These are phyloP conservation scores for Drosophila picticornis DNA, from an alignment of 2,888 invertebrate species.

Conservation along the genomic window DNA sequence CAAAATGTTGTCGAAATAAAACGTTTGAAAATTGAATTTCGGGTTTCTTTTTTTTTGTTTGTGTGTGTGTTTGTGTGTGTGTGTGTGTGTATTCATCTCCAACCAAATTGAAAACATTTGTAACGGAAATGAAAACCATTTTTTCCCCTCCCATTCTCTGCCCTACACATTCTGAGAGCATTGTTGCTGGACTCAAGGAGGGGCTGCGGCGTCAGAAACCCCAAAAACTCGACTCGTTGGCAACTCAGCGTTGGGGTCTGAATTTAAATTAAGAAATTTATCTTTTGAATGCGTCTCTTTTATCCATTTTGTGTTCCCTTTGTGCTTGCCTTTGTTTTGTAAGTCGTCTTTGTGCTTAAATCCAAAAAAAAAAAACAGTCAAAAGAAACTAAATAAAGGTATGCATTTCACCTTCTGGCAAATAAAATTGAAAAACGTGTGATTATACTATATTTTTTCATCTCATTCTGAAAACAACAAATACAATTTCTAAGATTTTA, in stretches of 20 bases:
- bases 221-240: slow-evolving; percentile 59
- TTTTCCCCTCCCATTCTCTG: slow-evolving; percentile 5
- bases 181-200: slow-evolving; percentile 13
- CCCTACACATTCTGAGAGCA: neutral
- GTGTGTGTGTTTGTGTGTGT: neutral
- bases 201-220: slow-evolving; percentile 35
- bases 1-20: slow-evolving; percentile 81
- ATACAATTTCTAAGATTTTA: slow-evolving; percentile 41
- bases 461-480: slow-evolving; percentile 18
- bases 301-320: slow-evolving; percentile 48
- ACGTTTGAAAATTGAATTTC: slow-evolving; percentile 79
- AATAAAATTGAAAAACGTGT: slow-evolving; percentile 66
- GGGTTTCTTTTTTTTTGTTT: slow-evolving; percentile 21
- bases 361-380: slow-evolving; percentile 10
- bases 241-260: slow-evolving; percentile 68
- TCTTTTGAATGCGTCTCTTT: slow-evolving; percentile 71
- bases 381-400: slow-evolving; percentile 5
- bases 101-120: slow-evolving; percentile 78
- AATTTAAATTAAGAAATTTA: slow-evolving; percentile 82
- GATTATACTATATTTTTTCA: slow-evolving; percentile 27
- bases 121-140: slow-evolving; percentile 79
- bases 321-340: slow-evolving; percentile 58
- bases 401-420: slow-evolving; percentile 67
- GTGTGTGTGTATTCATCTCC: slow-evolving; percentile 30
- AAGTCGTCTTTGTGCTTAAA: slow-evolving; percentile 54